These are phyloP conservation scores for Penelope pileata DNA, from an alignment of 2,113 vertebrate species.

Conservation along the genomic window DNA sequence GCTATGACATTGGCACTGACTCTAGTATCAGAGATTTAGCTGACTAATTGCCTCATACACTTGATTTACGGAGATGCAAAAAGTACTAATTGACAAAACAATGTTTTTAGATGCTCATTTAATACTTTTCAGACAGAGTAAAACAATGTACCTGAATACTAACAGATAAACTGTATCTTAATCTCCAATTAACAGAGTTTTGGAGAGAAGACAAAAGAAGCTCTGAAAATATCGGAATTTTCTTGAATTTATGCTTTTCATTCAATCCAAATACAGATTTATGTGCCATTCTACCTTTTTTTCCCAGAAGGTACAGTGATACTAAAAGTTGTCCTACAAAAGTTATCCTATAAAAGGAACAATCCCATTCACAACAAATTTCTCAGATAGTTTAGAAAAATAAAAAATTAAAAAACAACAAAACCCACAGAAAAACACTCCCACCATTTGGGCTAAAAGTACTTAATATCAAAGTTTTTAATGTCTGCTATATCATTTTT, in stretches of 20 bases:
- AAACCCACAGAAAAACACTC: neutral
- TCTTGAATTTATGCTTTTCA: neutral
- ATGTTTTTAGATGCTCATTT: neutral
- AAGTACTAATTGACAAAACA: neutral
- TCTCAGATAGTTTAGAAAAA: neutral
- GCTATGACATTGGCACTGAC: neutral
- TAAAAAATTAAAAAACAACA: neutral
- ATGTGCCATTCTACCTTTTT: neutral
- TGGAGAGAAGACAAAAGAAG: neutral
- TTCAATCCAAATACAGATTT: neutral
- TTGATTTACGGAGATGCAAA: slow-evolving; percentile 20
- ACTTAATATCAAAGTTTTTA: neutral
- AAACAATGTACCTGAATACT: accelerated
- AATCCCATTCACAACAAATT: neutral
- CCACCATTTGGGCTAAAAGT: neutral
- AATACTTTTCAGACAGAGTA: neutral
- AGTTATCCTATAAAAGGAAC: neutral
- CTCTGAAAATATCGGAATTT: neutral
- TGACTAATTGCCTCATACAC: slow-evolving; percentile 16
- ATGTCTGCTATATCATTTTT: neutral
- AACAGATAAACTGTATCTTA: neutral
- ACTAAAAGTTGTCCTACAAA: too few species aligned
- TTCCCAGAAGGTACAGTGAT: neutral
- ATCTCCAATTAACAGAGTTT: neutral
- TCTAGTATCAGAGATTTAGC: neutral